Base-by-base conservation (phyloP, 1,140 invertebrate species). In the Nomia melanderi region DNA sequence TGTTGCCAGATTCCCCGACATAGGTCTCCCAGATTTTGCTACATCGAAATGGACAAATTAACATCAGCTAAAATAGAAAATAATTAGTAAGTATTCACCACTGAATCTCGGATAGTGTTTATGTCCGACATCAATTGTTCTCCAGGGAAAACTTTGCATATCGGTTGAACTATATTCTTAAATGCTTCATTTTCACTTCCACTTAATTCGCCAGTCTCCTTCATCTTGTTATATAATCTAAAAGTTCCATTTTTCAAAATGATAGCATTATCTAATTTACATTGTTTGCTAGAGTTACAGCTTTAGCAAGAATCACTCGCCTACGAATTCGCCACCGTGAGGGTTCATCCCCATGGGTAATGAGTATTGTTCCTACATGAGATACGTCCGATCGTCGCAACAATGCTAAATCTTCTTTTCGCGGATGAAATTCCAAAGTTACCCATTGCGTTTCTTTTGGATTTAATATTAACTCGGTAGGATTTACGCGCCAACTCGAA, bases 321-420 rank as follows among this genome's bases (percentile, higher is more conserved):
- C 91, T 88, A 62, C 92, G 89, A 77, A 92, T 89, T 77, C 92
- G 81, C 79, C 88, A 90, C 33, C 92, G 87, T 33, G 91, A 90
- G 31, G 91, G 91, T 78, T 92, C 92, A 77, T 92, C 92, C 5
- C 90, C 91, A 60, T 91, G 85, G 9, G 81, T 91, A 12, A 92
- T 87, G 62, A 86, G 88, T 44, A 92, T 72, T 8, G 90, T 92
- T 65, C 90, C 92, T 33, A 92, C 88, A 50, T 91, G 90, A 3
- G 87, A 86, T 29, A 90, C 87, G 11, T 90, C 86, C 1, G 83
- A 82, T 60, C 86, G 83, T 69, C 76, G 85, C 0, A 91, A 44
- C 36, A 80, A 59, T 36, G 82, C 80, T 29, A 92, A 59, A 36
- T 92, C 91, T 67, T 92, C 88, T 59, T 88, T 90, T 69, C 85